phyloP scores from a whole-genome alignment of 92 coral and sea anemone species.

The Heteractis magnifica region DNA sequence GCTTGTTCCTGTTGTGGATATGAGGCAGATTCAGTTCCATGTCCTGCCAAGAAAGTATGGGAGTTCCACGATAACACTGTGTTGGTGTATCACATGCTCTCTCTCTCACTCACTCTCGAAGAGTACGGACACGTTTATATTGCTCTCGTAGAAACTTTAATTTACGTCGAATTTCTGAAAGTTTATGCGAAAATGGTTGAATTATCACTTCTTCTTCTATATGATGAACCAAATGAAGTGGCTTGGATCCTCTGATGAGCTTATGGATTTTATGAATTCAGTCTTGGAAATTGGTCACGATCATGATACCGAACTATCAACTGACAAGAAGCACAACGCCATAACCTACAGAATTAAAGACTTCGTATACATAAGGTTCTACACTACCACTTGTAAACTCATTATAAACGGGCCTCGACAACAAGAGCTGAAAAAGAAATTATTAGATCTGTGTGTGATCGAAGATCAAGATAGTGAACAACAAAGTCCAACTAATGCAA shows the following conservation, averaged over 20 bases:
- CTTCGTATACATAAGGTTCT: not conserved
- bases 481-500: not conserved
- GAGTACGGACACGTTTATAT: not conserved
- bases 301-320: not conserved
- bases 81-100: constrained; percentile 28
- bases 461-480: not conserved
- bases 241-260: not conserved
- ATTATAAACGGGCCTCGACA: not conserved
- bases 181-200: not conserved
- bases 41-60: constrained; percentile 41
- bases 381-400: not conserved
- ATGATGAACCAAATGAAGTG: not conserved
- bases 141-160: not conserved
- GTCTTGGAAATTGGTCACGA: not conserved
- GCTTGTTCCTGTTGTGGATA: constrained; percentile 49
- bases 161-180: not conserved
- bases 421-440: not conserved
- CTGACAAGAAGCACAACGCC: not conserved
- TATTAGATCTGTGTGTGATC: not conserved
- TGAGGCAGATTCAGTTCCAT: constrained; percentile 30
- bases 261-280: not conserved
- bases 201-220: not conserved
- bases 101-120: not conserved
- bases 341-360: not conserved
- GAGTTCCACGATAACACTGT: constrained; percentile 37